Evolutionary conservation across 2,797 vertebrate genomes (phyloP).

Genomic region (Aldrovandia affinis): DNA sequence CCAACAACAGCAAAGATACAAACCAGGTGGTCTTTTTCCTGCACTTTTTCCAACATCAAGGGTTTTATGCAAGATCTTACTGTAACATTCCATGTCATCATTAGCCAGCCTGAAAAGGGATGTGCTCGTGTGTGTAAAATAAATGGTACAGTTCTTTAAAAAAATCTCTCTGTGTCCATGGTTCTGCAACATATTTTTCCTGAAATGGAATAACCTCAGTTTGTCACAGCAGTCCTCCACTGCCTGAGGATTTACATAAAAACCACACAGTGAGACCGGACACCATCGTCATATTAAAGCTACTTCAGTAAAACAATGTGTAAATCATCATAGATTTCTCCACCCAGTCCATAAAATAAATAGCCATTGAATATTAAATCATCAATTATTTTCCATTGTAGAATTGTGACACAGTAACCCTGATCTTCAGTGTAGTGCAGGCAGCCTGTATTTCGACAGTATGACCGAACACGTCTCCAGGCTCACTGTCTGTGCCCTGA

Average conservation of each 20-base stretch:
- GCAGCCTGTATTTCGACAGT: no score
- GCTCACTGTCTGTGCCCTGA: no score
- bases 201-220: neutral
- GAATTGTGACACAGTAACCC: neutral
- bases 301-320: no score
- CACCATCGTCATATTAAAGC: neutral
- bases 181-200: neutral
- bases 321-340: no score
- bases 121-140: conserved; percentile 83
- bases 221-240: neutral
- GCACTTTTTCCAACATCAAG: conserved; percentile 85
- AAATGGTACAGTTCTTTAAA: conserved; percentile 95
- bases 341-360: no score
- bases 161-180: conserved; percentile 48
- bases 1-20: conserved; percentile 27
- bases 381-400: neutral
- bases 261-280: neutral
- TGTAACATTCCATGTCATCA: conserved; percentile 99
- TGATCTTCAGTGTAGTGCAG: no score
- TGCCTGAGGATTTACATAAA: neutral
- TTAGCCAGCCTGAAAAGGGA: conserved; percentile 71
- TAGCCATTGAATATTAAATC: neutral
- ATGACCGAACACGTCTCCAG: no score
- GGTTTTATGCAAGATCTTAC: conserved; percentile 96
- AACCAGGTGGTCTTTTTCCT: conserved; percentile 77